Conservation (phyloP, 64 coral and sea anemone genomes). For the Hydrozoanthus tunicans region DNA sequence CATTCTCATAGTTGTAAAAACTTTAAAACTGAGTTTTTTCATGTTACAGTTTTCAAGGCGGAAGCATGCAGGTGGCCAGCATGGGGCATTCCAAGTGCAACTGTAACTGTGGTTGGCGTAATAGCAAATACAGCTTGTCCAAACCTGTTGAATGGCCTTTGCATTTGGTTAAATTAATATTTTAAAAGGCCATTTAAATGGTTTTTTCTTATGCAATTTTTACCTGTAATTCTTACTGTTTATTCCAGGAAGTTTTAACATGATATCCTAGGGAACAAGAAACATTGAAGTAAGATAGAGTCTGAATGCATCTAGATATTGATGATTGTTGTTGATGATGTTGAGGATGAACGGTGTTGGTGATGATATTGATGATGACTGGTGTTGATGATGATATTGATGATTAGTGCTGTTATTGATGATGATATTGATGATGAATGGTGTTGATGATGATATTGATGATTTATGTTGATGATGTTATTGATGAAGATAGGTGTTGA, state of each 20-base stretch:
- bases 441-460: not conserved
- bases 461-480: not conserved
- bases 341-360: not conserved
- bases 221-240: conserved; percentile 54
- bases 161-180: too few relatives aligned
- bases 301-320: not conserved
- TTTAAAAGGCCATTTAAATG: too few relatives aligned
- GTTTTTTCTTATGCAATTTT: not conserved
- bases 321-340: not conserved
- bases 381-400: not conserved
- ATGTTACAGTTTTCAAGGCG: too few relatives aligned
- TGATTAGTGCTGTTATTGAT: not conserved
- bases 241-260: conserved; percentile 48
- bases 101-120: too few relatives aligned
- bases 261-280: conserved; percentile 6
- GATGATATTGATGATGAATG: not conserved
- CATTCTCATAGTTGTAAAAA: too few relatives aligned
- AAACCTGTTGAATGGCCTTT: too few relatives aligned
- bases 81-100: too few relatives aligned
- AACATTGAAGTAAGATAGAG: not conserved
- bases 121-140: too few relatives aligned
- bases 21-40: too few relatives aligned
- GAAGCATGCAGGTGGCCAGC: too few relatives aligned
- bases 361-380: not conserved
- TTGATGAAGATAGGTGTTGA: too few relatives aligned